phyloP scores from a whole-genome alignment of 2,113 vertebrate species.

The Ifrita kowaldi region DNA sequence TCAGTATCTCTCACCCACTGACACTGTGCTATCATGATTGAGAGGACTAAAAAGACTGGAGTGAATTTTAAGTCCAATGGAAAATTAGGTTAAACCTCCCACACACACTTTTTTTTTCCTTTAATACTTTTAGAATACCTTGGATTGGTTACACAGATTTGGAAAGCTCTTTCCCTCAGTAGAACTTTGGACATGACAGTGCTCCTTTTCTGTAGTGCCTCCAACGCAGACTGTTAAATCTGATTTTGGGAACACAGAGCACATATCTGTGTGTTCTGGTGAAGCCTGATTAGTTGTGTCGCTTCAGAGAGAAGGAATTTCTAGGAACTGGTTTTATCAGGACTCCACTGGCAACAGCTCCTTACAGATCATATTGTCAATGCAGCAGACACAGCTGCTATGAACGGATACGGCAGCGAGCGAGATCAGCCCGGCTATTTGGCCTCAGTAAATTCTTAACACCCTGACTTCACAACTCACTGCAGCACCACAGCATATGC shows the following conservation, averaged over 20 bases:
- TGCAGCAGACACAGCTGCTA: conserved; percentile 6
- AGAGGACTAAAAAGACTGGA: background rate
- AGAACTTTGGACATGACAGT: background rate
- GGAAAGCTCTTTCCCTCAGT: background rate
- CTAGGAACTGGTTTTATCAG: conserved; percentile 52
- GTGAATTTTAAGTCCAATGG: background rate
- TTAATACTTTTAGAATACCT: background rate
- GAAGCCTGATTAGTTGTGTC: conserved; percentile 9
- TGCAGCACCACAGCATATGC: background rate
- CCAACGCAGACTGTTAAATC: background rate
- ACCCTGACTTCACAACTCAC: conserved; percentile 42
- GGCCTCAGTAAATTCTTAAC: background rate
- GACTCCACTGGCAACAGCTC: conserved; percentile 48
- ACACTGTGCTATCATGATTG: background rate
- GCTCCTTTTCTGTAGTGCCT: background rate
- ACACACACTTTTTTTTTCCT: background rate
- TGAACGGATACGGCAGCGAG: background rate
- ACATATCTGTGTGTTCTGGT: background rate
- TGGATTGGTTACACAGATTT: background rate
- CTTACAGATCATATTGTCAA: conserved; percentile 67
- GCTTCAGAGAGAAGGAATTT: conserved; percentile 7
- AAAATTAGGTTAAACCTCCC: background rate
- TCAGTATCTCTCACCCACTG: background rate
- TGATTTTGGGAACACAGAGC: background rate
- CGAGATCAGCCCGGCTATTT: background rate